These are phyloP conservation scores for Bombus superbus DNA, from an alignment of 1,140 invertebrate genomes.

Conservation along the genomic window DNA sequence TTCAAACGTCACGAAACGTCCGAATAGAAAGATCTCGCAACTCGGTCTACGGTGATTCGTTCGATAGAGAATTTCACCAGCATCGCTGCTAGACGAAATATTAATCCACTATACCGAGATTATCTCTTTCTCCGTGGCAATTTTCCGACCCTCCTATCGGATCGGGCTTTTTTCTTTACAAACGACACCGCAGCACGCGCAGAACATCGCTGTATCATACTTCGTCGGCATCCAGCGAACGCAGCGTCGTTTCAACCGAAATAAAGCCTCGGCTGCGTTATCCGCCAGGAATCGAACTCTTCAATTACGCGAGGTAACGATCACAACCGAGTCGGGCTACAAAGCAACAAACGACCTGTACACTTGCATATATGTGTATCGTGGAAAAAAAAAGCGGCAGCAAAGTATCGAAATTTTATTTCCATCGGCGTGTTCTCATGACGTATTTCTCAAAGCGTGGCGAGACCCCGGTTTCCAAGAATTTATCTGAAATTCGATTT, in stretches of 20 bases:
- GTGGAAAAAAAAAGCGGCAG: neutral
- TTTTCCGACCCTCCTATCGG: neutral
- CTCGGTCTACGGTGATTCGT: neutral
- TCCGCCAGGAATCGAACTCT: conserved; percentile 3
- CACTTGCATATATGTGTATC: neutral
- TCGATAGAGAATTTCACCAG: neutral
- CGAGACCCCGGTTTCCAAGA: conserved; percentile 15
- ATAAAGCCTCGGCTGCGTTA: neutral
- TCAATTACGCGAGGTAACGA: neutral
- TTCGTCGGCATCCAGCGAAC: neutral
- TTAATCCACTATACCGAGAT: neutral
- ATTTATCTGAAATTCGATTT: conserved; percentile 46
- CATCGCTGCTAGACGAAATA: neutral
- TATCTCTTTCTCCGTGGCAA: neutral
- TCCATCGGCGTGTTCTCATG: neutral
- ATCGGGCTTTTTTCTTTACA: neutral
- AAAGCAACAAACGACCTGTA: neutral
- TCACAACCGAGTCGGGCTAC: neutral
- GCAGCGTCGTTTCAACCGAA: neutral
- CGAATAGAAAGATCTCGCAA: neutral
- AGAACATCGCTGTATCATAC: too few relatives aligned
- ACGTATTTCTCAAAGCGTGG: conserved; percentile 6
- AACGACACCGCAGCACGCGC: neutral
- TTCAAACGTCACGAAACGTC: too few relatives aligned
- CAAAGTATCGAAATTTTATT: conserved; percentile 12